Conservation (phyloP, 2,113 vertebrate species). For the Phyllopteryx taeniolatus region DNA sequence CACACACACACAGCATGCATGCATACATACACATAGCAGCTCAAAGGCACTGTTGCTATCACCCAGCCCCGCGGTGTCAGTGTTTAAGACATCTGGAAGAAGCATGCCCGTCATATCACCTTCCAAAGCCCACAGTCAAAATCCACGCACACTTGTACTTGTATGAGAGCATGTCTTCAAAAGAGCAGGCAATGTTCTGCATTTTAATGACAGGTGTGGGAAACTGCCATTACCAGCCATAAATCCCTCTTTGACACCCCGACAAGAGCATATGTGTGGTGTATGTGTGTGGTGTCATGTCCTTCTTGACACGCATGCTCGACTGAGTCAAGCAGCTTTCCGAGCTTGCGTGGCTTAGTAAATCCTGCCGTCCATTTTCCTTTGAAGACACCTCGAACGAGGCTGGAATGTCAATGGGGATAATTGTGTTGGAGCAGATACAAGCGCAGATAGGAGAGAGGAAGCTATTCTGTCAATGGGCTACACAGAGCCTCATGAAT, state of each 20-base stretch:
- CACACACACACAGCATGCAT: too few relatives aligned
- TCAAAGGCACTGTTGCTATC: conserved; percentile 39
- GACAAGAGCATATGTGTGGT: conserved; percentile 33
- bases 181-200: conserved; percentile 22
- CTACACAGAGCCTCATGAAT: conserved; percentile 52
- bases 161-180: neutral
- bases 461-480: conserved; percentile 59
- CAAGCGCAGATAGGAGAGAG: conserved; percentile 61
- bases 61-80: conserved; percentile 37
- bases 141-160: neutral
- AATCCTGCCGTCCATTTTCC: conserved; percentile 53
- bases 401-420: conserved; percentile 69
- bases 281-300: conserved; percentile 14
- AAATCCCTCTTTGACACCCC: conserved; percentile 54
- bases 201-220: conserved; percentile 63
- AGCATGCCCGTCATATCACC: neutral
- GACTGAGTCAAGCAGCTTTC: conserved; percentile 42
- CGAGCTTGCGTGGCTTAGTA: conserved; percentile 57
- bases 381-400: conserved; percentile 62
- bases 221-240: conserved; percentile 52
- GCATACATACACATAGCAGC: neutral
- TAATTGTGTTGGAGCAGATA: conserved; percentile 68
- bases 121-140: neutral
- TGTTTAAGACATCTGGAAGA: conserved; percentile 5
- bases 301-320: conserved; percentile 32